Conservation (phyloP, 2,888 invertebrate genomes). For the Amphipoea oculea region DNA sequence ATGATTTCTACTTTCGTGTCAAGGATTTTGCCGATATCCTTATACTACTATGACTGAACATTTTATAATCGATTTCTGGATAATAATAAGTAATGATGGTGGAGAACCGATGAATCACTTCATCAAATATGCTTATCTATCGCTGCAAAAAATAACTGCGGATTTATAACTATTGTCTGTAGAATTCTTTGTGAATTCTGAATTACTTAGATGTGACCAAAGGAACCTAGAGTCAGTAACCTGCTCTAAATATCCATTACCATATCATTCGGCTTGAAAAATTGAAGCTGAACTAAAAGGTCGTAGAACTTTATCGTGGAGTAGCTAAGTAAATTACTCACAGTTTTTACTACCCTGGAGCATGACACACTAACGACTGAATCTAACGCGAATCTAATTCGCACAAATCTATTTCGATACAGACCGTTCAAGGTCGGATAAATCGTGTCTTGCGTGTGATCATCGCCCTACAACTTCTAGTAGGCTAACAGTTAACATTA, state of each 20-base stretch:
- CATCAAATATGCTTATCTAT: not conserved
- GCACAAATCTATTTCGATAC: conserved; percentile 70
- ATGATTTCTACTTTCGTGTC: conserved; percentile 8
- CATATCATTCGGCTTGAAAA: conserved; percentile 19
- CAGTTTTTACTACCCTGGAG: conserved; percentile 28
- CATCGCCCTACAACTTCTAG: conserved; percentile 21
- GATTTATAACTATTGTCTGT: not conserved
- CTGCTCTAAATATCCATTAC: conserved; percentile 8
- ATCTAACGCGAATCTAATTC: conserved; percentile 42
- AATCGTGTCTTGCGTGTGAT: conserved; percentile 41
- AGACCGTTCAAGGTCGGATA: conserved; percentile 65
- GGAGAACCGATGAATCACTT: not conserved
- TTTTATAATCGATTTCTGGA: not conserved
- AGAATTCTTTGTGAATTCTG: not conserved
- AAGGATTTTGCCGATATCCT: conserved; percentile 29
- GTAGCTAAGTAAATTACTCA: conserved; percentile 12
- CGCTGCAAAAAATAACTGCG: not conserved
- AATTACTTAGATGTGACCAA: not conserved
- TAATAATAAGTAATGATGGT: not conserved
- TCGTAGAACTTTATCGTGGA: conserved; percentile 26
- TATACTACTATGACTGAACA: not conserved
- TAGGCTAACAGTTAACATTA: conserved; percentile 26
- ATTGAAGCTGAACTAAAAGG: conserved; percentile 33
- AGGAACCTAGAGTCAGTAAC: conserved; percentile 15
- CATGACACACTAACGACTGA: conserved; percentile 26